These are phyloP conservation scores for Danio kyathit DNA, from an alignment of 2,797 vertebrate species.

Conservation along the genomic window DNA sequence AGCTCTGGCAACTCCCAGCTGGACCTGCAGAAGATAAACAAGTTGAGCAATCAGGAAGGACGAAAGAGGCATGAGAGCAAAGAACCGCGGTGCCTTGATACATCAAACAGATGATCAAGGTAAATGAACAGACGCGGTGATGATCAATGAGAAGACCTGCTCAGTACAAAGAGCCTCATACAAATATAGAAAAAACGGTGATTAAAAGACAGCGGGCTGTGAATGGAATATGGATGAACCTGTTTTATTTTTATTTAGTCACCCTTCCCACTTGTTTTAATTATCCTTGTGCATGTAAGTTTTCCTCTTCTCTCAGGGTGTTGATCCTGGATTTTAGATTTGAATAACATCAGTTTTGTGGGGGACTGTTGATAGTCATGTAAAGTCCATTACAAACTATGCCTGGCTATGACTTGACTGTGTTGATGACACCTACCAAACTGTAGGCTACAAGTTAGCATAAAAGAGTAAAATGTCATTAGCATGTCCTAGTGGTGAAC, in stretches of 20 bases:
- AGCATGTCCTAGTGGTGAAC: too few relatives aligned
- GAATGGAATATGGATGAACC: slow-evolving; percentile 37
- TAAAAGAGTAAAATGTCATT: too few relatives aligned
- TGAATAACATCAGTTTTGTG: background rate
- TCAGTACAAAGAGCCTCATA: slow-evolving; percentile 15
- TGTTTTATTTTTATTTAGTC: slow-evolving; percentile 4
- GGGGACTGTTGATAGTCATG: background rate
- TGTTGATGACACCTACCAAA: too few relatives aligned
- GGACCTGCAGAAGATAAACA: slow-evolving; percentile 80
- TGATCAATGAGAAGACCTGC: background rate
- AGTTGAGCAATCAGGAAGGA: slow-evolving; percentile 8
- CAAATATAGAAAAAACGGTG: slow-evolving; percentile 18
- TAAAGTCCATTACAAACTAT: background rate
- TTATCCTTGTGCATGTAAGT: background rate
- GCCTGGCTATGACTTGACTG: too few relatives aligned
- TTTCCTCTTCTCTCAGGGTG: slow-evolving; percentile 4
- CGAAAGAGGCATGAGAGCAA: background rate
- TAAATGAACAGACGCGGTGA: background rate
- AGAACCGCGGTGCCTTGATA: slow-evolving; percentile 20
- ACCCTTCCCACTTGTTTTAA: background rate
- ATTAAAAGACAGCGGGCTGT: slow-evolving; percentile 19
- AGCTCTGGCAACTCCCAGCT: slow-evolving; percentile 98
- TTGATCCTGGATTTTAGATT: background rate
- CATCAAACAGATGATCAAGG: slow-evolving; percentile 5
- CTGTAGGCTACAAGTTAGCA: too few relatives aligned